Conservation (phyloP, 2,113 vertebrate species). For the Coptodon bakossiorum region DNA sequence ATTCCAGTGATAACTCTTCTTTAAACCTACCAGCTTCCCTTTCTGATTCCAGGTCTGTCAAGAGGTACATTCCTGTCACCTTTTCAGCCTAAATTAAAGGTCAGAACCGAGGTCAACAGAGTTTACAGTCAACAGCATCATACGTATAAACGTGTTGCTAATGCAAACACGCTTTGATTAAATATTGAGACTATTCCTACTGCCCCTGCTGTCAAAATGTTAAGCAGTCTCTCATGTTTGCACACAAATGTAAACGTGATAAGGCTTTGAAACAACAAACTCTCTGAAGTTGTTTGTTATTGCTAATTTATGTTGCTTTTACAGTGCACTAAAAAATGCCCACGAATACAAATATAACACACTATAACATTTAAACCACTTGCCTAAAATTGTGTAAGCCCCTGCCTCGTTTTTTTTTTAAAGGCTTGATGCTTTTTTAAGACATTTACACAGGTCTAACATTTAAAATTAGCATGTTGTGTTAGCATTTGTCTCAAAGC, state of each 20-base stretch:
- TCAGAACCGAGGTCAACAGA: background rate
- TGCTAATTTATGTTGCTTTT: background rate
- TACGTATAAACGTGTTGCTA: background rate
- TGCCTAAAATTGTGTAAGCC: background rate
- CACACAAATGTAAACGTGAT: background rate
- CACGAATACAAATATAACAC: background rate
- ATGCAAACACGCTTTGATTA: background rate
- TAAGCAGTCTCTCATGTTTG: background rate
- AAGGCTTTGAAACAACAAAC: background rate
- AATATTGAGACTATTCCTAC: background rate
- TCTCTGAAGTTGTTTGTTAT: background rate
- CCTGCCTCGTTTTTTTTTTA: background rate
- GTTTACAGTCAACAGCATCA: slow-evolving; percentile 16
- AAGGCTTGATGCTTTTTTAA: background rate
- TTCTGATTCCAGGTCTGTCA: background rate
- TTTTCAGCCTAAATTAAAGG: background rate
- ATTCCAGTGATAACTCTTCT: background rate
- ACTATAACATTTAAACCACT: background rate
- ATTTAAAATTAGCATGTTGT: background rate
- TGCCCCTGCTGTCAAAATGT: background rate
- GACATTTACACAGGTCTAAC: background rate
- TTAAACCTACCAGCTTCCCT: background rate
- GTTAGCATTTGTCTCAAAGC: background rate
- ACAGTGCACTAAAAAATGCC: background rate
- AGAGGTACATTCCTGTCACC: background rate